Evolutionary conservation across 1,140 invertebrate genomes (phyloP), one percentile per base, ranked within the genome.

Genomic region (Mizuhopecten yessoensis): DNA sequence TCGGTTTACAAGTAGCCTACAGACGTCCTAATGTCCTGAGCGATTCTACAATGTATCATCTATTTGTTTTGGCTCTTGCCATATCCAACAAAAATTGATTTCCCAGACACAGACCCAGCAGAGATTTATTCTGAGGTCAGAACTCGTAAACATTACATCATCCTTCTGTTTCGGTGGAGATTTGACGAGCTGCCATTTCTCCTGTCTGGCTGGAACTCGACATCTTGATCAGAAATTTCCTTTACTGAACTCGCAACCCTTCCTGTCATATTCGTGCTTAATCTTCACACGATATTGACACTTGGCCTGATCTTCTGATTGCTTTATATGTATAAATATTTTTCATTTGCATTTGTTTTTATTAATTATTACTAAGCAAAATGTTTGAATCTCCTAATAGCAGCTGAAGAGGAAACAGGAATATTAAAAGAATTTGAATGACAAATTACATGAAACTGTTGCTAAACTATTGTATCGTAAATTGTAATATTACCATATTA

Each of bases 161-260:
- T 75, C 23, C 29, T 45, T 17, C 9, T 15, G 42, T 20, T 45
- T 75, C 57, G 7, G 57, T n/a, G 7, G 57, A 75, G 20, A 75
- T 75, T 75, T 75, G 57, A 75, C 57, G 57, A 75, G 57, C 57
- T 75, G 57, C 57, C 57, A 75, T 75, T n/a, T 75, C 57, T 45
- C 1, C 42, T 29, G 57, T 75, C 57, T 45, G 57, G 23, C 57
- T n/a, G 57, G 17, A n/a, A n/a, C 57, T 29, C 57, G 9, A 29
- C 23, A 75, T 29, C 57, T 9, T 29, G 23, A 75, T 75, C 17
- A 75, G 57, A 5, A 75, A 29, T 7, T 5, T 75, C n/a, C 23
- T 29, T 75, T 3, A 17, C n/a, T 17, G 29, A 75, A 1, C 57
- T n/a, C 29, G 2, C 23, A 7, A 75, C 57, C 57, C 2, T 29